Percentiles rank a stretch among this genome's conserved stretches.
Conservation (phyloP, 2,797 vertebrate genomes). For the Ceyx erithaca region DNA sequence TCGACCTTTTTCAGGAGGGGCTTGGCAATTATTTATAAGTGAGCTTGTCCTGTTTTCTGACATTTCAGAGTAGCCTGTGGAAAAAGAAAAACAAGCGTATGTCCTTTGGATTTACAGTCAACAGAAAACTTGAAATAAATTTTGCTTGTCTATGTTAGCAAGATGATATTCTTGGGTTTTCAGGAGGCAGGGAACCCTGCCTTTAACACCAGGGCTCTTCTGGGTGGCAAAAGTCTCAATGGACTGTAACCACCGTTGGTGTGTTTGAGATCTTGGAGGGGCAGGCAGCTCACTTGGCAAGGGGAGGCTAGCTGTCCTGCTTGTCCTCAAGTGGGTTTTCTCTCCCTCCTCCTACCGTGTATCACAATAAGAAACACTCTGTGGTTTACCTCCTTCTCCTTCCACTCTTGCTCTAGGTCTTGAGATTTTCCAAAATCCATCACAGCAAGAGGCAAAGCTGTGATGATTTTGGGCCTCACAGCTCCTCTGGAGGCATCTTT, state of each 20-base stretch:
- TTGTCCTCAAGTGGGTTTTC: neutral
- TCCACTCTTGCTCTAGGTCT: neutral
- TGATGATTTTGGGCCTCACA: neutral
- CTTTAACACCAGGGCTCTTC: neutral
- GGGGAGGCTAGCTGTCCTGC: neutral
- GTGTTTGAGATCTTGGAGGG: neutral
- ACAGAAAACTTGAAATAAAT: neutral
- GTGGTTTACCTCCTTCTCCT: neutral
- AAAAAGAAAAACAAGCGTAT: neutral
- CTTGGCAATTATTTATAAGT: slow-evolving; percentile 61
- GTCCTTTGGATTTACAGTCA: neutral
- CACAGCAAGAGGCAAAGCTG: neutral
- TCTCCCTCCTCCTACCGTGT: neutral
- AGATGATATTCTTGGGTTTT: neutral
- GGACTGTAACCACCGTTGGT: neutral
- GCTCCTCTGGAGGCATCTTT: neutral
- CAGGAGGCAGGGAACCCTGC: neutral
- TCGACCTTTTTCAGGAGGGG: slow-evolving; percentile 41
- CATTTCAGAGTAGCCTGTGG: neutral
- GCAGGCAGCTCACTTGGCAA: neutral
- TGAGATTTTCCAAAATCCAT: neutral
- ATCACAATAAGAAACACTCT: neutral
- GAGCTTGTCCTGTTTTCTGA: slow-evolving; percentile 39
- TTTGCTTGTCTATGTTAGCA: neutral
- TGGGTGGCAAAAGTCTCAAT: neutral